Percentiles rank a stretch among this genome's conserved stretches.
Evolutionary conservation across 2,113 vertebrate genomes (phyloP).

Genomic region (Ginglymostoma cirratum): DNA sequence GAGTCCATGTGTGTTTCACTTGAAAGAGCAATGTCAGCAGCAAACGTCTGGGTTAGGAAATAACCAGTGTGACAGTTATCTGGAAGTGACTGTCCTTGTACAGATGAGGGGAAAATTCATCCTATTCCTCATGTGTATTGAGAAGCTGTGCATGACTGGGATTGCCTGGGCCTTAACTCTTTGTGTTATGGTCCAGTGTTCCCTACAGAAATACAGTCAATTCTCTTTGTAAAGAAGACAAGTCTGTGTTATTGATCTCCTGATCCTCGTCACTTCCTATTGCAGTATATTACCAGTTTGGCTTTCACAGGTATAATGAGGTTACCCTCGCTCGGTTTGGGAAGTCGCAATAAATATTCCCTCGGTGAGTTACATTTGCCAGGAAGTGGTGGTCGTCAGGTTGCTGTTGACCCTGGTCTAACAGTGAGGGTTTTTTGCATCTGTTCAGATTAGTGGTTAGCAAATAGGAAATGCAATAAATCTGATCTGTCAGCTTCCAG

Average conservation of each 20-base stretch:
- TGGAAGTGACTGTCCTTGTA: not conserved
- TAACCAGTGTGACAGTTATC: not conserved
- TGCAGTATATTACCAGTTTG: not conserved
- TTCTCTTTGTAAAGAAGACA: not conserved
- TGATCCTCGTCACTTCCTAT: not conserved
- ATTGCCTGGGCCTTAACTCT: not conserved
- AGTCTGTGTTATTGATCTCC: not conserved
- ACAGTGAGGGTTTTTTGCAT: not conserved
- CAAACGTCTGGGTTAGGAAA: no score
- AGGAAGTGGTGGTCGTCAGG: not conserved
- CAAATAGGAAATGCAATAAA: not conserved
- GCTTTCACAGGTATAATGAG: not conserved
- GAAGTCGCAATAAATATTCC: not conserved
- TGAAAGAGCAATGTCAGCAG: no score
- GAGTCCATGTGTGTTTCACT: no score
- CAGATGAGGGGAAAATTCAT: not conserved
- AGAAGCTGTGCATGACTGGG: not conserved
- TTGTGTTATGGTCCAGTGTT: not conserved
- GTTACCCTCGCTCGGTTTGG: not conserved
- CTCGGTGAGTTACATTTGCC: not conserved
- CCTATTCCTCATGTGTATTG: not conserved
- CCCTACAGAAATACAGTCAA: not conserved
- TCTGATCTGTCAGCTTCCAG: not conserved
- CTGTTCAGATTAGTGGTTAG: not conserved
- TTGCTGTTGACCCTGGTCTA: not conserved